Conservation (phyloP, 2,797 vertebrate species). For the Cygnus olor region DNA sequence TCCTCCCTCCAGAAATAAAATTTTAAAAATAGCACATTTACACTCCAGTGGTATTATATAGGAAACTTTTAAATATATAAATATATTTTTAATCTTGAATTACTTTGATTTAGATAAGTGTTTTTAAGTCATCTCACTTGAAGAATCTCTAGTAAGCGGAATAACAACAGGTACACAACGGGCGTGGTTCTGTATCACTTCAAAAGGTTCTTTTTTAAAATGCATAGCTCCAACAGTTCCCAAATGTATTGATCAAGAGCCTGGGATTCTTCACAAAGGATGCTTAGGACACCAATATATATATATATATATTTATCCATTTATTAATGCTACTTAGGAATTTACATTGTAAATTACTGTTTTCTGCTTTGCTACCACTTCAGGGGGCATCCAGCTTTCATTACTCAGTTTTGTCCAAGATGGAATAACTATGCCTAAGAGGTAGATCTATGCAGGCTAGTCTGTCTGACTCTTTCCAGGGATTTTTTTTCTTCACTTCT, state of each 20-base stretch:
- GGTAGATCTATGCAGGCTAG: background rate
- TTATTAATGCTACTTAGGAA: background rate
- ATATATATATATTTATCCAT: background rate
- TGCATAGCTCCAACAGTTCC: background rate
- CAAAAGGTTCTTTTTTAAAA: background rate
- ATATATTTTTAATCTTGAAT: background rate
- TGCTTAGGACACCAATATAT: background rate
- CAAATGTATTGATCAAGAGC: background rate
- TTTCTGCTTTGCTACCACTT: background rate
- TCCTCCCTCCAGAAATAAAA: background rate
- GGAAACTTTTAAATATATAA: background rate
- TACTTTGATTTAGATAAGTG: background rate
- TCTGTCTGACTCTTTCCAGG: background rate
- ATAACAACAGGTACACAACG: background rate
- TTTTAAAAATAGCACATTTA: background rate
- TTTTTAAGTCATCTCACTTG: background rate
- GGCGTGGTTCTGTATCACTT: background rate
- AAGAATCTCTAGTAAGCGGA: background rate
- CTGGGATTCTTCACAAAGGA: background rate
- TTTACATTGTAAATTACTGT: background rate
- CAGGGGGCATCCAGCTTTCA: background rate
- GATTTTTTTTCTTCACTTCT: background rate
- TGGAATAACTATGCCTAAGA: background rate
- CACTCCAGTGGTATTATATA: background rate
- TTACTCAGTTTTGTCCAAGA: background rate